phyloP scores from a whole-genome alignment of 2,888 invertebrate genomes.

The Neoascia interrupta region DNA sequence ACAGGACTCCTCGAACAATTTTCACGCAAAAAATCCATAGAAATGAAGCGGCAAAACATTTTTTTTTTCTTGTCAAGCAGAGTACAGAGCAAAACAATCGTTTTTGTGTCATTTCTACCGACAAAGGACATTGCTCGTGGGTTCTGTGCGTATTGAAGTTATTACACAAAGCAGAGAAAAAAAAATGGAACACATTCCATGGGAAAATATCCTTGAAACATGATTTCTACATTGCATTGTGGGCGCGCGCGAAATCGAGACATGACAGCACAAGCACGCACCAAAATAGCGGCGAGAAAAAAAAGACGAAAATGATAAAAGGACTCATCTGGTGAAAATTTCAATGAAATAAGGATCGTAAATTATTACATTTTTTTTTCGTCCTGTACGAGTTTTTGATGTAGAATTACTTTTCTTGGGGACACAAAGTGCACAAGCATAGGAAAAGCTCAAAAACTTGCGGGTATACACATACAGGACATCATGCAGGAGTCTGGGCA shows the following conservation, averaged over 20 bases:
- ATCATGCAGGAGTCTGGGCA: slow-evolving; percentile 1
- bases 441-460: too few relatives aligned
- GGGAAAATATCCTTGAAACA: slow-evolving; percentile 21
- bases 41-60: neutral
- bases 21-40: neutral
- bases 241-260: neutral
- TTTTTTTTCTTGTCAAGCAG: too few relatives aligned
- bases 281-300: neutral
- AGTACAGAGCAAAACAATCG: too few relatives aligned
- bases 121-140: too few relatives aligned
- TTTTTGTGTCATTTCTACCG: too few relatives aligned
- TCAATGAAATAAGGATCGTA: slow-evolving; percentile 30
- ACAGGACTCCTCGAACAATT: slow-evolving; percentile 28
- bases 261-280: slow-evolving; percentile 2
- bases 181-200: neutral
- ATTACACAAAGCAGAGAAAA: neutral
- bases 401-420: too few relatives aligned
- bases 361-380: slow-evolving; percentile 19
- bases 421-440: too few relatives aligned
- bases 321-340: slow-evolving; percentile 44
- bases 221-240: slow-evolving; percentile 16
- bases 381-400: neutral
- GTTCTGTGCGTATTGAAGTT: too few relatives aligned
- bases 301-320: slow-evolving; percentile 29
- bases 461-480: too few relatives aligned